Evolutionary conservation across 2,113 vertebrate genomes (phyloP).

Genomic region (Rhea pennata): DNA sequence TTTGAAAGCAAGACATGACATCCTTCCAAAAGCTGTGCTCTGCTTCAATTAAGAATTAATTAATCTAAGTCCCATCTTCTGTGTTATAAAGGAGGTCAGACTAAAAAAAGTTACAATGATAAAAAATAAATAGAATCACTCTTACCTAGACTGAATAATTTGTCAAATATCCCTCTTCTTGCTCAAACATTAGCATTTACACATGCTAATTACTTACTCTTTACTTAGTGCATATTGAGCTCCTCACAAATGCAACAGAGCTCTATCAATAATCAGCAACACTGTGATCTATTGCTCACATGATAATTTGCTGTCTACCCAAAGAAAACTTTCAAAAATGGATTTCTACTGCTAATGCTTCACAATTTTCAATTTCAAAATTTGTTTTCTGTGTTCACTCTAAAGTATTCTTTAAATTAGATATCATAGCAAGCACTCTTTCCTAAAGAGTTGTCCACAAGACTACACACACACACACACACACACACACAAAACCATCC

Average conservation of each 20-base stretch:
- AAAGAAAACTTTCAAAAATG: background rate
- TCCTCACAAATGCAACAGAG: background rate
- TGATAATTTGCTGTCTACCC: background rate
- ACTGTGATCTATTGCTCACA: background rate
- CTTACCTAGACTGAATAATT: background rate
- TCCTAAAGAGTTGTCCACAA: background rate
- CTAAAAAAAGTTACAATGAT: background rate
- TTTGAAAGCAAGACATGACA: constrained; percentile 18
- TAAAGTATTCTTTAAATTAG: background rate
- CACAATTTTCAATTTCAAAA: background rate
- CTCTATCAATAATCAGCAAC: background rate
- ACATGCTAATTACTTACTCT: background rate
- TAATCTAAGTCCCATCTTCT: background rate
- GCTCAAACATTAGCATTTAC: background rate
- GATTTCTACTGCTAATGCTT: background rate
- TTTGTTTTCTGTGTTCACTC: background rate
- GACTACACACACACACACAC: background rate
- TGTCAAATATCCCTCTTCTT: background rate
- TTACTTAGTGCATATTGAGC: background rate
- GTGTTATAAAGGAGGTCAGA: background rate
- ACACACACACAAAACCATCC: background rate
- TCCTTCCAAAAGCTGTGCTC: background rate
- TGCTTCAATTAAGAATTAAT: constrained; percentile 37
- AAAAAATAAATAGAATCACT: background rate
- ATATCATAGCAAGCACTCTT: background rate